These are phyloP conservation scores for Tenrec ecaudatus DNA, from an alignment of 2,113 vertebrate species.

Conservation along the genomic window DNA sequence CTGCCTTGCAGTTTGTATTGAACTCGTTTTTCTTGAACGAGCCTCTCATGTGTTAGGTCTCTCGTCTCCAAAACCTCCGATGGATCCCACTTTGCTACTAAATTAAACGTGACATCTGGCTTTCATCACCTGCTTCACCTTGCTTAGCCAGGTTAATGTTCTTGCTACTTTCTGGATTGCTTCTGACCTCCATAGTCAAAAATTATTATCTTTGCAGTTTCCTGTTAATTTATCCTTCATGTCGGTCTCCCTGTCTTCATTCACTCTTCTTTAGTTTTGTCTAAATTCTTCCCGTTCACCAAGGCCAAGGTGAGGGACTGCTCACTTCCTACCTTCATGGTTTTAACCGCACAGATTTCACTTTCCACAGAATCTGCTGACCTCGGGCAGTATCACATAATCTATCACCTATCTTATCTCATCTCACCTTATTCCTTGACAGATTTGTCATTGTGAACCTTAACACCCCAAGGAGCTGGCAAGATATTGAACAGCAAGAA, in stretches of 20 bases:
- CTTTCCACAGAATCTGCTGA: background rate
- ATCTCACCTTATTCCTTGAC: background rate
- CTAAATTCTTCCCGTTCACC: background rate
- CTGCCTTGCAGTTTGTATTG: background rate
- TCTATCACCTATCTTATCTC: background rate
- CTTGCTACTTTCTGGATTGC: conserved; percentile 9
- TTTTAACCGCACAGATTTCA: background rate
- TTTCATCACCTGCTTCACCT: background rate
- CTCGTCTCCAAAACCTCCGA: background rate
- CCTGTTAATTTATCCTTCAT: background rate
- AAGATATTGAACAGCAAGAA: background rate
- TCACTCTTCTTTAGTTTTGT: background rate
- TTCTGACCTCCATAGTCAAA: background rate
- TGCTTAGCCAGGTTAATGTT: conserved; percentile 8
- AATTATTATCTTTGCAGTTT: conserved; percentile 2
- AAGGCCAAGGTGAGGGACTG: background rate
- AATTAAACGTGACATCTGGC: background rate
- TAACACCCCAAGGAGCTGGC: background rate
- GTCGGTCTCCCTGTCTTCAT: background rate
- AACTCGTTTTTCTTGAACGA: background rate
- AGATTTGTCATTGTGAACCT: conserved; percentile 1
- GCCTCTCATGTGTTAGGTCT: background rate
- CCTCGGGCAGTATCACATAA: background rate
- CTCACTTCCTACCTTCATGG: background rate
- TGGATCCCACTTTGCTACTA: background rate